A percentile compares a stretch with the other conserved stretches of the same genome.
Evolutionary conservation across 2,888 invertebrate species (phyloP).

Genomic region (Catocala sponsa): DNA sequence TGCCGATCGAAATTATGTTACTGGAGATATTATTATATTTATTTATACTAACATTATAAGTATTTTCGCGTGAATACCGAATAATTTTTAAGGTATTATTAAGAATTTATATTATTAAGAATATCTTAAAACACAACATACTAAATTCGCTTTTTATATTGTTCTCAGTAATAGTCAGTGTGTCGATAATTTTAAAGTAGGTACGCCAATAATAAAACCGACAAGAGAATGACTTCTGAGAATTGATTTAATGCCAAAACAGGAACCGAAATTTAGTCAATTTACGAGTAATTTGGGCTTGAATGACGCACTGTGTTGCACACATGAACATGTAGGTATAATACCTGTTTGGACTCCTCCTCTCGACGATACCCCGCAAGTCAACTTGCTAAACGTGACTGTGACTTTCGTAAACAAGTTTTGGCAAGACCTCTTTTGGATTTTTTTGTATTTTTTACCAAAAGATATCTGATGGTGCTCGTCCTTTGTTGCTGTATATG

Average conservation of each 20-base stretch:
- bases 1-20: constrained; percentile 15
- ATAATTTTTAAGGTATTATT: neutral
- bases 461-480: constrained; percentile 52
- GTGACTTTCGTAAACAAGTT: constrained; percentile 60
- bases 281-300: constrained; percentile 43
- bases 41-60: neutral
- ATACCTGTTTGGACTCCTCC: constrained; percentile 46
- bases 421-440: constrained; percentile 46
- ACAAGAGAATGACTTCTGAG: constrained; percentile 32
- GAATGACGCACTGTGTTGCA: constrained; percentile 43
- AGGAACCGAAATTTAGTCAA: constrained; percentile 41
- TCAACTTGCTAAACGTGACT: constrained; percentile 59
- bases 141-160: neutral
- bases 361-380: constrained; percentile 32
- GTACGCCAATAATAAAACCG: constrained; percentile 7
- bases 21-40: neutral
- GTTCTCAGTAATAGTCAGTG: constrained; percentile 3
- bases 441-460: constrained; percentile 42
- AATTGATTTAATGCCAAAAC: constrained; percentile 37
- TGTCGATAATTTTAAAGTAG: constrained; percentile 8
- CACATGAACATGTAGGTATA: constrained; percentile 16
- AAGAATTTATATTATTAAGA: too few species aligned
- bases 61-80: neutral
- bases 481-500: constrained; percentile 50
- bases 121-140: neutral